Evolutionary conservation across 2,113 vertebrate species (phyloP).

Genomic region (Eptesicus fuscus): DNA sequence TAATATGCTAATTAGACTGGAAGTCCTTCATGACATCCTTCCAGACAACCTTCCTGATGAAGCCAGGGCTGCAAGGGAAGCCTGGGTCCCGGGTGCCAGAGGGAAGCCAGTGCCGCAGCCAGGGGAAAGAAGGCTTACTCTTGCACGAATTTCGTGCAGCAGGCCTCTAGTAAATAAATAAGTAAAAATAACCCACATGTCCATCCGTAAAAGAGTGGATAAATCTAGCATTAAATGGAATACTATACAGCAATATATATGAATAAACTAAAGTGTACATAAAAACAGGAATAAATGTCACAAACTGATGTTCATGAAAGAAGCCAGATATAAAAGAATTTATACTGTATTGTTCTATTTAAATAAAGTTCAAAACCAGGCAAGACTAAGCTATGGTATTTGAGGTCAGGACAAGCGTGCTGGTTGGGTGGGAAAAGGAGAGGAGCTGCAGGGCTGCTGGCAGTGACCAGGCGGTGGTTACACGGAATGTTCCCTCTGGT

Average conservation of each 20-base stretch:
- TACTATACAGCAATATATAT: neutral
- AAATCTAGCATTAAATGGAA: neutral
- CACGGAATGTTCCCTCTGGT: neutral
- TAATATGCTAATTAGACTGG: too few species aligned
- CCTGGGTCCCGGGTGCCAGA: too few species aligned
- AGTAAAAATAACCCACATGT: neutral
- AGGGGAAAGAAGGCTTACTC: too few species aligned
- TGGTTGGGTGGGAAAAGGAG: neutral
- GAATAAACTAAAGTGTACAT: neutral
- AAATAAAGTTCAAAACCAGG: neutral
- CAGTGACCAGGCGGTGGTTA: rapidly evolving
- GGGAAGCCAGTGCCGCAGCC: too few species aligned
- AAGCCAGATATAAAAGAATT: neutral
- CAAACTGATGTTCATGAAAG: neutral
- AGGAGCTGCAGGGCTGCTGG: neutral
- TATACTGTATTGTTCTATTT: neutral
- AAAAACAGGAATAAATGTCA: slow-evolving; percentile 9
- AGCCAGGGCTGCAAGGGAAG: too few species aligned
- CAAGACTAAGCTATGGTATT: neutral
- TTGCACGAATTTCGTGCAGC: too few species aligned
- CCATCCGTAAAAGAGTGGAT: neutral
- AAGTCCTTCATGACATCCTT: too few species aligned
- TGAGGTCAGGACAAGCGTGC: neutral
- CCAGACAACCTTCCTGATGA: too few species aligned
- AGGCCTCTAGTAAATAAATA: too few species aligned